These are phyloP conservation scores for Glossosoma conforme DNA, from an alignment of 1,140 invertebrate genomes.

Conservation along the genomic window DNA sequence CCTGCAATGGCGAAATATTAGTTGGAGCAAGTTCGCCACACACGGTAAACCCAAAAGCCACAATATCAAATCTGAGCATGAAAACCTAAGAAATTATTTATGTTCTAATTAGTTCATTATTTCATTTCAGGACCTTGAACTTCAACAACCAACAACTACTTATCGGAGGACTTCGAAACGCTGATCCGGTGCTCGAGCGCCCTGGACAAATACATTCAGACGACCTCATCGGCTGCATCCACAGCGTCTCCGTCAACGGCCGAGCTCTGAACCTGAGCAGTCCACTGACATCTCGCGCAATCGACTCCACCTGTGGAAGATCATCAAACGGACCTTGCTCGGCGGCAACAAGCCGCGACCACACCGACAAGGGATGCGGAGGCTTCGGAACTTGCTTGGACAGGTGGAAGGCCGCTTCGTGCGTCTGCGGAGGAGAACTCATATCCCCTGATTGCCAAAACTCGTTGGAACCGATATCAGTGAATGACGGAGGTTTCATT, in stretches of 20 bases:
- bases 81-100: no score
- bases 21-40: no score
- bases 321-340: slow-evolving; percentile 57
- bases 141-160: slow-evolving; percentile 84
- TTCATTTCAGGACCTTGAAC: slow-evolving; percentile 73
- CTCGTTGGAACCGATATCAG: slow-evolving; percentile 72
- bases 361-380: slow-evolving; percentile 55
- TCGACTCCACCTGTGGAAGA: slow-evolving; percentile 71
- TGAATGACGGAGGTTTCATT: slow-evolving; percentile 70
- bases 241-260: slow-evolving; percentile 85
- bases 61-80: no score
- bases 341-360: slow-evolving; percentile 41
- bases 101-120: slow-evolving; percentile 21
- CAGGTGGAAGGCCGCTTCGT: slow-evolving; percentile 70
- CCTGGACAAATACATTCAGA: slow-evolving; percentile 85
- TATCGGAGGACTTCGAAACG: slow-evolving; percentile 77
- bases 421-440: slow-evolving; percentile 63
- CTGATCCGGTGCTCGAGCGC: slow-evolving; percentile 78
- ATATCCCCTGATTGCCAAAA: slow-evolving; percentile 73
- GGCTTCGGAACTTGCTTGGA: slow-evolving; percentile 70
- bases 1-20: no score
- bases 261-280: slow-evolving; percentile 71
- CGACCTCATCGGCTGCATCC: slow-evolving; percentile 89
- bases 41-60: no score
- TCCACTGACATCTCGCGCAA: slow-evolving; percentile 64